phyloP scores from a whole-genome alignment of 2,113 vertebrate genomes.

The Ahaetulla prasina region DNA sequence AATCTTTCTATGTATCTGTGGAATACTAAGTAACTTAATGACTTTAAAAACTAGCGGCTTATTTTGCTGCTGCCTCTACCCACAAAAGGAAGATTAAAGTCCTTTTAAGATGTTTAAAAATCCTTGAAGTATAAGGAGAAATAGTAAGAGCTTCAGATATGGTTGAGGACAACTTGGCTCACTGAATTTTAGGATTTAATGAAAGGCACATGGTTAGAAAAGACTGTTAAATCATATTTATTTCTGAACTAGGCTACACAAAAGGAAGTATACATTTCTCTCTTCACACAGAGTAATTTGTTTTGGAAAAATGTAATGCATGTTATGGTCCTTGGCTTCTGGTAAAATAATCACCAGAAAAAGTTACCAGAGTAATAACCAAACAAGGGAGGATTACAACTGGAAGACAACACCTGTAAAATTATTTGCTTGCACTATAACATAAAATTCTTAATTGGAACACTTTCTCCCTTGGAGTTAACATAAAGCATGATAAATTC shows the following conservation, averaged over 20 bases:
- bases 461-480: neutral
- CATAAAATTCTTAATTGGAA: neutral
- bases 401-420: neutral
- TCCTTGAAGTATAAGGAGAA: neutral
- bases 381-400: neutral
- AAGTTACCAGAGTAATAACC: neutral
- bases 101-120: neutral
- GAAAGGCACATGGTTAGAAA: neutral
- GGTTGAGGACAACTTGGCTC: neutral
- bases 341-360: neutral
- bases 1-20: neutral
- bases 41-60: neutral
- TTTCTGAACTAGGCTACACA: neutral
- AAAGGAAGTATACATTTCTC: neutral
- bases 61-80: neutral
- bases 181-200: neutral
- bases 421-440: neutral
- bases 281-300: too few relatives aligned
- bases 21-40: neutral
- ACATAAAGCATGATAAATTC: neutral
- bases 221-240: neutral
- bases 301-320: neutral
- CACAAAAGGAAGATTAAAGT: neutral
- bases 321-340: neutral
- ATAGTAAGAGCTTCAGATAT: neutral